phyloP scores from a whole-genome alignment of 2,113 vertebrate species.

The Caranx melampygus region DNA sequence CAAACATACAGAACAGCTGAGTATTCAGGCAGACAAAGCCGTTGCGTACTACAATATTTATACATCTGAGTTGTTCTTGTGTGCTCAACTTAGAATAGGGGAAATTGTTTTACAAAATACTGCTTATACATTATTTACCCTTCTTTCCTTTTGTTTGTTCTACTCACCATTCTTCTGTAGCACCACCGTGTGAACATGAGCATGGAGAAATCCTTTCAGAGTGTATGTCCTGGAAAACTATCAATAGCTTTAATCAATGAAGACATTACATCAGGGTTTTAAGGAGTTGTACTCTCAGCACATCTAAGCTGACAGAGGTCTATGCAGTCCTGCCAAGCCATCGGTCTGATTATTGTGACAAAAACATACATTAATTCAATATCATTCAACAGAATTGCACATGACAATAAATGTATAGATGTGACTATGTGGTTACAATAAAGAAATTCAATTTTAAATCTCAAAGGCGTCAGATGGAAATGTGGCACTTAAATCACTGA shows the following conservation, averaged over 20 bases:
- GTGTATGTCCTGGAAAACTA: neutral
- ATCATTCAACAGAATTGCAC: neutral
- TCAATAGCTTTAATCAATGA: neutral
- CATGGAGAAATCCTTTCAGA: neutral
- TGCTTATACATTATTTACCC: conserved; percentile 68
- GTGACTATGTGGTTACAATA: neutral
- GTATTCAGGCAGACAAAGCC: conserved; percentile 60
- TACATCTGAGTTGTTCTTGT: conserved; percentile 66
- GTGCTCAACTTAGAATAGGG: conserved; percentile 58
- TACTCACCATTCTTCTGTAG: conserved; percentile 24
- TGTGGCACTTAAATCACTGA: neutral
- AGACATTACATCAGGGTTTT: neutral
- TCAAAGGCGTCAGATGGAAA: neutral
- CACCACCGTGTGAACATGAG: conserved; percentile 16
- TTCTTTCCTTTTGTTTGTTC: conserved; percentile 48
- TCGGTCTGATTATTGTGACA: neutral
- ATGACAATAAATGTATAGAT: neutral
- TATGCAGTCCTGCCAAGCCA: neutral
- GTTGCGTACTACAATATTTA: conserved; percentile 70
- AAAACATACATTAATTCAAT: neutral
- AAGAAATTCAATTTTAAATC: conserved; percentile 1
- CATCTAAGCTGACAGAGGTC: neutral
- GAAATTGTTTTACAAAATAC: conserved; percentile 73
- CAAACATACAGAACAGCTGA: conserved; percentile 32
- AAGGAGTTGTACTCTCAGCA: neutral